phyloP scores from a whole-genome alignment of 2,113 vertebrate species.

The Hucho hucho region DNA sequence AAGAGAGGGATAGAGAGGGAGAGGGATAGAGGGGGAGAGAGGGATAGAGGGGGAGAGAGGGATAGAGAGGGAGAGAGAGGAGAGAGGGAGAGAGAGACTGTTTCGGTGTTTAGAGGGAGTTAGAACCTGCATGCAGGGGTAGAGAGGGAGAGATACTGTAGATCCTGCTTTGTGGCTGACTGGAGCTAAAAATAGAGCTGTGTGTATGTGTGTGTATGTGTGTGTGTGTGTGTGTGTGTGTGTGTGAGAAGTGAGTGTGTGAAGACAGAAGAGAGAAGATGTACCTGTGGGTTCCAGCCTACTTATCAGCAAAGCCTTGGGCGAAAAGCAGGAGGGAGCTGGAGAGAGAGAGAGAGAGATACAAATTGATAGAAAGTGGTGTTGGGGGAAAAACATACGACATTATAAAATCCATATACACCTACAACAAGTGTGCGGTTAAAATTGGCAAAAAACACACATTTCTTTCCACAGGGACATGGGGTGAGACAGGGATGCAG shows the following conservation, averaged over 20 bases:
- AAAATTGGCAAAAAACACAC: too few relatives aligned
- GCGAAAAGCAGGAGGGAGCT: slow-evolving; percentile 17
- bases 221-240: slow-evolving; percentile 13
- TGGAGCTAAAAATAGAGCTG: slow-evolving; percentile 67
- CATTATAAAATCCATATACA: too few relatives aligned
- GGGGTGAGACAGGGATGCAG: too few relatives aligned
- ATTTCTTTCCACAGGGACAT: too few relatives aligned
- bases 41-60: too few relatives aligned
- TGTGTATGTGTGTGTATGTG: slow-evolving; percentile 14
- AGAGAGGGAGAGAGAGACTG: slow-evolving; percentile 25
- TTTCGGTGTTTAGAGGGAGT: slow-evolving; percentile 24
- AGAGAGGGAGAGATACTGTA: neutral
- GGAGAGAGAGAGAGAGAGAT: slow-evolving; percentile 19
- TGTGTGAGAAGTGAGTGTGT: too few relatives aligned
- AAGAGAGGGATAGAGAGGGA: neutral
- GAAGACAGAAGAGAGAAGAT: slow-evolving; percentile 14
- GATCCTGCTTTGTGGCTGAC: slow-evolving; percentile 43
- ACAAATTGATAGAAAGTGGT: neutral
- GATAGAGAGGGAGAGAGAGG: too few relatives aligned
- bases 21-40: neutral
- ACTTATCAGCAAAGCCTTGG: slow-evolving; percentile 42
- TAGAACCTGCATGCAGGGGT: slow-evolving; percentile 23
- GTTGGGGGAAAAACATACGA: too few relatives aligned
- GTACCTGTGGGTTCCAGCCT: slow-evolving; percentile 68
- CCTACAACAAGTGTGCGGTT: too few relatives aligned